A percentile compares a stretch with the other conserved stretches of the same genome.
Evolutionary conservation across 2,113 vertebrate species (phyloP).

Genomic region (Chascanopsetta lugubris): DNA sequence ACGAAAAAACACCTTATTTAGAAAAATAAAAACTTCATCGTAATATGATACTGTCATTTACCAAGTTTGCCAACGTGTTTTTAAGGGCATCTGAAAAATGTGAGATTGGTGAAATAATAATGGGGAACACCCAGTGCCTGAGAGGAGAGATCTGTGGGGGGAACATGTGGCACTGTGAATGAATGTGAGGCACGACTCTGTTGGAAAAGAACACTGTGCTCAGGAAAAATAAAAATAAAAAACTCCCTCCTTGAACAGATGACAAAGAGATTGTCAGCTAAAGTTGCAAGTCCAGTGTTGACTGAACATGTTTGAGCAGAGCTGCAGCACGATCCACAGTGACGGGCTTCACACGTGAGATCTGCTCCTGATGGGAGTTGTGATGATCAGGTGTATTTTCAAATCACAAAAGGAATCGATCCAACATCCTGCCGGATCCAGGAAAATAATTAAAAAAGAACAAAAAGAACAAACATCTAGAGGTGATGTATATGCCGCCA

Average conservation of each 20-base stretch:
- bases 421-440: too few relatives aligned
- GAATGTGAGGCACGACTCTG: constrained; percentile 35
- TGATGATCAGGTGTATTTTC: not conserved
- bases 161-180: too few relatives aligned
- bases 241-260: constrained; percentile 5
- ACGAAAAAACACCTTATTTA: too few relatives aligned
- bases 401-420: not conserved
- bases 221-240: constrained; percentile 19
- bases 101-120: not conserved
- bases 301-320: not conserved
- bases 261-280: not conserved
- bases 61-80: too few relatives aligned
- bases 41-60: too few relatives aligned
- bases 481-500: too few relatives aligned
- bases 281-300: not conserved
- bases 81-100: too few relatives aligned
- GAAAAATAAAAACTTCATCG: too few relatives aligned
- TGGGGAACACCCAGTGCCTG: not conserved
- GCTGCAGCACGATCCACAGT: not conserved
- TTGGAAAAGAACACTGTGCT: constrained; percentile 15
- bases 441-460: too few relatives aligned
- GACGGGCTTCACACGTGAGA: not conserved
- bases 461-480: too few relatives aligned
- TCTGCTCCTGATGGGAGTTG: not conserved
- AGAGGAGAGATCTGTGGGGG: not conserved